Conservation (phyloP, 2,888 invertebrate species). For the Leptopilina syphax region DNA sequence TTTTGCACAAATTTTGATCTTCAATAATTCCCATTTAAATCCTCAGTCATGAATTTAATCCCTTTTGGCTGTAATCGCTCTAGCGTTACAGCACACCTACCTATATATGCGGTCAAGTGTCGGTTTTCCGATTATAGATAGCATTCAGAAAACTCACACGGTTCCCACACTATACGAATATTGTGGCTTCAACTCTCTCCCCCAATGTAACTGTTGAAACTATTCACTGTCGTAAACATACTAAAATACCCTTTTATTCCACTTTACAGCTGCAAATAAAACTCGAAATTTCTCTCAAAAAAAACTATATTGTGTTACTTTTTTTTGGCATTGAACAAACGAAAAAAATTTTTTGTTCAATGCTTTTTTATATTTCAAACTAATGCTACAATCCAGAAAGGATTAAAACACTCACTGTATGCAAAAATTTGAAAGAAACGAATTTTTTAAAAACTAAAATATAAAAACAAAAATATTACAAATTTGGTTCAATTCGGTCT, state of each 20-base stretch:
- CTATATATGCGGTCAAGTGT: slow-evolving; percentile 31
- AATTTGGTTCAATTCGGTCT: too few species aligned
- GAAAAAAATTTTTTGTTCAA: not conserved
- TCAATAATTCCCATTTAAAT: slow-evolving; percentile 26
- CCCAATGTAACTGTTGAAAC: slow-evolving; percentile 22
- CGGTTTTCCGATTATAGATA: slow-evolving; percentile 35
- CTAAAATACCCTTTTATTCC: slow-evolving; percentile 30
- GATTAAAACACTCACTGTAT: too few species aligned
- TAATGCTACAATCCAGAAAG: too few species aligned
- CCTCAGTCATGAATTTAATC: slow-evolving; percentile 33
- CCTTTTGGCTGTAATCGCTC: slow-evolving; percentile 21
- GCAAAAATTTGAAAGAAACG: too few species aligned
- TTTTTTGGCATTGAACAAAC: not conserved
- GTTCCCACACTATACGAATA: not conserved
- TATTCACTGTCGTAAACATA: slow-evolving; percentile 23
- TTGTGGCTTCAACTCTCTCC: slow-evolving; percentile 11
- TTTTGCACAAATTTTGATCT: slow-evolving; percentile 30
- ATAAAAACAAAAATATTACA: too few species aligned
- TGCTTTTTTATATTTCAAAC: too few species aligned
- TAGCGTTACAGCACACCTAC: not conserved
- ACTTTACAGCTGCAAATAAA: slow-evolving; percentile 18
- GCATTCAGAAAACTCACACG: slow-evolving; percentile 33
- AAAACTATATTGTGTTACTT: too few species aligned
- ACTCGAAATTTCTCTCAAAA: not conserved
- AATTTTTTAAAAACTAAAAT: too few species aligned